Evolutionary conservation across 2,113 vertebrate genomes (phyloP).

Genomic region (Orthonyx spaldingii): DNA sequence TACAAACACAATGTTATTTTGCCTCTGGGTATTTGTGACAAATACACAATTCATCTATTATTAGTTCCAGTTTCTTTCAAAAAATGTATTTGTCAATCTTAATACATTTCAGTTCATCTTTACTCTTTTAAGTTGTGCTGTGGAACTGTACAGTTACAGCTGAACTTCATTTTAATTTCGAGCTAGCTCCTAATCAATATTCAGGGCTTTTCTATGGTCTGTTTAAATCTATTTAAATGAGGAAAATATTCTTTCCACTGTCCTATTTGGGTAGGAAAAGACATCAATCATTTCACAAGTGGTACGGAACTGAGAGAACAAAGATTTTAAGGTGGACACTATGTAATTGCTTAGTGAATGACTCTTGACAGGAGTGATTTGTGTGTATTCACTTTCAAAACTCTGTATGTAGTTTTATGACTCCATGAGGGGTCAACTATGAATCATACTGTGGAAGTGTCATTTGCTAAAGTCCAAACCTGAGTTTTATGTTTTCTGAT

Average conservation of each 20-base stretch:
- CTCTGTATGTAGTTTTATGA: background rate
- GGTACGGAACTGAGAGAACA: background rate
- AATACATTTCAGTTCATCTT: background rate
- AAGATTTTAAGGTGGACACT: background rate
- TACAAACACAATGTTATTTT: background rate
- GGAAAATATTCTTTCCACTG: conserved; percentile 4
- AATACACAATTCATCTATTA: background rate
- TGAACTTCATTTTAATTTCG: conserved; percentile 24
- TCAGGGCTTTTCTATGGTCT: background rate
- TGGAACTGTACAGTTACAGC: background rate
- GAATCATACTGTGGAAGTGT: background rate
- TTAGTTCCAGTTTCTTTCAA: background rate
- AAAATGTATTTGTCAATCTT: background rate
- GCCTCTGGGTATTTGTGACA: background rate
- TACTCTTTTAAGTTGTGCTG: background rate
- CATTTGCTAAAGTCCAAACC: background rate
- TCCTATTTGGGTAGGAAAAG: conserved; percentile 1
- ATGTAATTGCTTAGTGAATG: background rate
- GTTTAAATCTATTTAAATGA: background rate
- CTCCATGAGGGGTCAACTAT: background rate
- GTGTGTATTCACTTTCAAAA: background rate
- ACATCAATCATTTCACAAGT: background rate
- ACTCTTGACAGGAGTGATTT: background rate
- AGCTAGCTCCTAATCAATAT: background rate
- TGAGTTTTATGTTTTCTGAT: background rate